Percentiles rank a stretch among this genome's conserved stretches.
Conservation (phyloP, 2,888 invertebrate genomes). For the Cinara cedri region DNA sequence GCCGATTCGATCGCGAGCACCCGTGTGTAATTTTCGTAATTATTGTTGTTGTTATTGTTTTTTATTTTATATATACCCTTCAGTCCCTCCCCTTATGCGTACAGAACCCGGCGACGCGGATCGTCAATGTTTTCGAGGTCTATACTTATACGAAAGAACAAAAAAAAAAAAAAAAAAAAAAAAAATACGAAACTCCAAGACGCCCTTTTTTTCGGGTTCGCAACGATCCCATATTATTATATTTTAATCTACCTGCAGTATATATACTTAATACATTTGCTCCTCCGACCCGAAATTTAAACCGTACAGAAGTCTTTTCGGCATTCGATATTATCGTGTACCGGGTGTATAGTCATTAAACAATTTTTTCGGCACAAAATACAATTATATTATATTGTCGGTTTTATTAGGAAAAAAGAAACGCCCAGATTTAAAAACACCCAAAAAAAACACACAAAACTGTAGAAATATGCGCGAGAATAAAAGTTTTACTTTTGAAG, state of each 20-base stretch:
- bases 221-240: not conserved
- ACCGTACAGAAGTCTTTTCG: constrained; percentile 47
- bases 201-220: constrained; percentile 17
- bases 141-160: not conserved
- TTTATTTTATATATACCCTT: not conserved
- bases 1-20: not conserved
- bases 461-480: no score
- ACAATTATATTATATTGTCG: not conserved
- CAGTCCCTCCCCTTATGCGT: not conserved
- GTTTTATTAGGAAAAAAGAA: no score
- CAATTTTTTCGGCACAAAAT: not conserved
- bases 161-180: not conserved
- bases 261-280: not conserved
- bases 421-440: no score
- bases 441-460: no score
- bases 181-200: no score
- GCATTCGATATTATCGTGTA: not conserved
- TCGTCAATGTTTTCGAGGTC: not conserved
- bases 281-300: constrained; percentile 33
- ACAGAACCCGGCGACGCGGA: not conserved
- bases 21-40: constrained; percentile 35
- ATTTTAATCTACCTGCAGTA: not conserved
- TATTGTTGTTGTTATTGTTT: constrained; percentile 16
- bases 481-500: no score
- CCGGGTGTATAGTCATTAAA: constrained; percentile 5